Percentiles rank a stretch among this genome's conserved stretches.
phyloP scores from a whole-genome alignment of 1,140 invertebrate genomes.

The Tetramorium alpestre region DNA sequence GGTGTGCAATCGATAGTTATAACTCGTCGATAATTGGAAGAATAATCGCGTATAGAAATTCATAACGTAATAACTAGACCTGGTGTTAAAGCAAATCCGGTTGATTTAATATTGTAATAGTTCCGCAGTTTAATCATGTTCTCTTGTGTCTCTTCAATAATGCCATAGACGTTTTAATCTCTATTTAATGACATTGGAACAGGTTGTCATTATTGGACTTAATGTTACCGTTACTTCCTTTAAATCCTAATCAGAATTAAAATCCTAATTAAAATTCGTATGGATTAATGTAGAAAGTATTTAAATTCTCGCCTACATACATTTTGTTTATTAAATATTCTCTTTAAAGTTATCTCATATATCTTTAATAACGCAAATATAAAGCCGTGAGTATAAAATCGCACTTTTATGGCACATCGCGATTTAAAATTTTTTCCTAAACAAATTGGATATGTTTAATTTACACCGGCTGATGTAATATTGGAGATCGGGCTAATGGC shows the following conservation, averaged over 20 bases:
- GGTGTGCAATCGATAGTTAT: slow-evolving; percentile 6
- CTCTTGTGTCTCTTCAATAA: background rate
- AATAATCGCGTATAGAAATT: slow-evolving; percentile 13
- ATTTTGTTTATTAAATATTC: slow-evolving; percentile 9
- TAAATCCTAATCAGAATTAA: background rate
- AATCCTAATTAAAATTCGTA: background rate
- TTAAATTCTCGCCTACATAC: background rate
- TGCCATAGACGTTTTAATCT: background rate
- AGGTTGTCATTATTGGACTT: background rate
- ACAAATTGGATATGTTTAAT: background rate
- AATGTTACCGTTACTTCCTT: background rate
- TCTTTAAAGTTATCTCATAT: background rate
- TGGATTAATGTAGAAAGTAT: background rate
- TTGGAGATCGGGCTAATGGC: background rate
- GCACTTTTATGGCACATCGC: background rate
- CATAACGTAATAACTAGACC: background rate
- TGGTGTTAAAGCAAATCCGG: background rate
- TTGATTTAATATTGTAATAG: background rate
- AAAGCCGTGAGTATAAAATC: background rate
- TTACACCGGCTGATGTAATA: background rate
- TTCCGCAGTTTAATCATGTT: background rate
- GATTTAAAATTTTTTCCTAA: background rate
- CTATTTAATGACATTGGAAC: background rate
- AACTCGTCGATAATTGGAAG: background rate
- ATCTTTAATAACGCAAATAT: slow-evolving; percentile 16